Conservation (phyloP, 1,140 invertebrate species). For the Pachyrhynchus sulphureomaculatus region DNA sequence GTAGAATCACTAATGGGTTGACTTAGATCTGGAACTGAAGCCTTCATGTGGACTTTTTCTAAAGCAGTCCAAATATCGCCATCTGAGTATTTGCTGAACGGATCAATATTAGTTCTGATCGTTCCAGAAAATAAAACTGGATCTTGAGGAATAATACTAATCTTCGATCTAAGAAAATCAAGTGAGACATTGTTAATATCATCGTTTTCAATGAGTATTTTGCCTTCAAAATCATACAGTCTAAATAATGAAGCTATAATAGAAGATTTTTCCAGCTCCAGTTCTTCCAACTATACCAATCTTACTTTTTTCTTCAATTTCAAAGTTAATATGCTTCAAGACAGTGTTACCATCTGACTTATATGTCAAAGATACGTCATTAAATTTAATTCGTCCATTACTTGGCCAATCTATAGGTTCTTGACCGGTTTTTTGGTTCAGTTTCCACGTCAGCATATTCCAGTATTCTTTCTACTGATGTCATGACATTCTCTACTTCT, state of each 20-base stretch:
- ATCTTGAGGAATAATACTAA: no score
- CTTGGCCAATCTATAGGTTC: constrained; percentile 67
- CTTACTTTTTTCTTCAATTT: constrained; percentile 60
- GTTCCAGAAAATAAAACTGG: no score
- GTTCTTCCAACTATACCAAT: constrained; percentile 78
- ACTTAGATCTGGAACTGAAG: neutral
- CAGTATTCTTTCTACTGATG: constrained; percentile 72
- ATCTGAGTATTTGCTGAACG: no score
- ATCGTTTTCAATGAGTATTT: constrained; percentile 61
- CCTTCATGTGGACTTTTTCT: neutral
- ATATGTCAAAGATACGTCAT: constrained; percentile 67
- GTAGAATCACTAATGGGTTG: neutral
- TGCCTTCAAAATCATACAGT: constrained; percentile 55
- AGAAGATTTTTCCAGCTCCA: constrained; percentile 82
- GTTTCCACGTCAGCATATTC: constrained; percentile 59
- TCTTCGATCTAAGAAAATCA: neutral
- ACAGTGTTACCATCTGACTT: constrained; percentile 58
- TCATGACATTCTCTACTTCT: constrained; percentile 75
- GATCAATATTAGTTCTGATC: no score
- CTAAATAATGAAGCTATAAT: constrained; percentile 72
- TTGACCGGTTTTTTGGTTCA: constrained; percentile 50
- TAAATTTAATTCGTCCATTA: constrained; percentile 69
- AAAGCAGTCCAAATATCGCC: neutral
- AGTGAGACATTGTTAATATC: constrained; percentile 48
- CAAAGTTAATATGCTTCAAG: constrained; percentile 71